These are phyloP conservation scores for Mugil cephalus DNA, from an alignment of 2,113 vertebrate genomes.

Conservation along the genomic window DNA sequence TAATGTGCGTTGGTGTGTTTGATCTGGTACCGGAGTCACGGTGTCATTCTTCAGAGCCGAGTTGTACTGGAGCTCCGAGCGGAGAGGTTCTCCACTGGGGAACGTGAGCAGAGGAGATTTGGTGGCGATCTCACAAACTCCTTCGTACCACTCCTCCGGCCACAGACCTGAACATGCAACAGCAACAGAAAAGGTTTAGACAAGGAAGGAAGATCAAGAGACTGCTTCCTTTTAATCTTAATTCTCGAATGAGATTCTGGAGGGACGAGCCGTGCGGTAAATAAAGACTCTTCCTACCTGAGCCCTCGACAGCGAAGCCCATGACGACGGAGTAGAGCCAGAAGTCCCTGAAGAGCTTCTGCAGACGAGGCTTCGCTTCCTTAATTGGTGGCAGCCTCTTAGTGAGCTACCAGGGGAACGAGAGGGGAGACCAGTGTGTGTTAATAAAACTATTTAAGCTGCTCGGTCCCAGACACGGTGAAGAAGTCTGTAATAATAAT, in stretches of 20 bases:
- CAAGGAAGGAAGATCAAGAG: too few relatives aligned
- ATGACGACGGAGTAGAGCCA: slow-evolving; percentile 98
- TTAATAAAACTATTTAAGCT: too few relatives aligned
- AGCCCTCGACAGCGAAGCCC: slow-evolving; percentile 97
- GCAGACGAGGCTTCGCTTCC: slow-evolving; percentile 94
- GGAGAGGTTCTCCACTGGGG: slow-evolving; percentile 95
- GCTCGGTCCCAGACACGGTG: too few relatives aligned
- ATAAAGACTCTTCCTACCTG: slow-evolving; percentile 89
- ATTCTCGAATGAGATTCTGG: too few relatives aligned
- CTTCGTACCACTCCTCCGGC: slow-evolving; percentile 99
- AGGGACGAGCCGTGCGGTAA: too few relatives aligned
- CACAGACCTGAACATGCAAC: slow-evolving; percentile 94
- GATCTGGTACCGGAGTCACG: slow-evolving; percentile 93
- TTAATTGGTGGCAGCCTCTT: slow-evolving; percentile 93
- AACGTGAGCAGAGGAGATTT: slow-evolving; percentile 96
- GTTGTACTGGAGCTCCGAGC: slow-evolving; percentile 97
- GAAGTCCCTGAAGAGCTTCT: slow-evolving; percentile 98
- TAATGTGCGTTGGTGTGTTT: too few relatives aligned
- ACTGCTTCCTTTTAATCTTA: too few relatives aligned
- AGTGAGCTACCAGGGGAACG: too few relatives aligned
- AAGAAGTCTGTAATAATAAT: too few relatives aligned
- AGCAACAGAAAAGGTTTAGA: background rate
- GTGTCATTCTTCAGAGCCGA: slow-evolving; percentile 98
- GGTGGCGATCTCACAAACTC: slow-evolving; percentile 96
- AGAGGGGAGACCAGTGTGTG: too few relatives aligned